Conservation (phyloP, 1,140 invertebrate genomes). For the Zaprionus capensis region DNA sequence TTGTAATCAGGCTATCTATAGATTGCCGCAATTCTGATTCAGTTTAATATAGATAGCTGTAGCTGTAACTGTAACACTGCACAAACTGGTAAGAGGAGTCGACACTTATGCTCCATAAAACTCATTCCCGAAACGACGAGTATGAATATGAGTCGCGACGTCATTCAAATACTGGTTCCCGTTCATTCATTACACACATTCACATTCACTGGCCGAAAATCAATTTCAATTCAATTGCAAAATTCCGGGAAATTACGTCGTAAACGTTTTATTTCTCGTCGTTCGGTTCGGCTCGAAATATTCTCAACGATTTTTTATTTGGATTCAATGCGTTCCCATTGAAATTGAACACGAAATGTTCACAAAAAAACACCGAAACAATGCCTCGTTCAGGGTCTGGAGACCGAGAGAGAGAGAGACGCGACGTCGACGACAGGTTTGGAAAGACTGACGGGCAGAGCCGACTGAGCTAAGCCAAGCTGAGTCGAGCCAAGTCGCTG, state of each 20-base stretch:
- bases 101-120: conserved; percentile 44
- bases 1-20: conserved; percentile 13
- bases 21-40: conserved; percentile 32
- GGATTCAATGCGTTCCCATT: conserved; percentile 39
- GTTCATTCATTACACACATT: conserved; percentile 37
- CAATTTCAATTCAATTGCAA: conserved; percentile 76
- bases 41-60: conserved; percentile 29
- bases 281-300: conserved; percentile 15
- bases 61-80: conserved; percentile 33
- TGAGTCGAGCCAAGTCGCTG: conserved; percentile 37
- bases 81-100: conserved; percentile 46
- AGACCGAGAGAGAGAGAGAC: conserved; percentile 25
- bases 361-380: conserved; percentile 32
- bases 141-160: conserved; percentile 37
- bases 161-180: conserved; percentile 47
- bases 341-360: conserved; percentile 46
- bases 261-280: conserved; percentile 9
- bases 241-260: conserved; percentile 72
- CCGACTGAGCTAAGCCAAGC: conserved; percentile 36
- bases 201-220: conserved; percentile 48
- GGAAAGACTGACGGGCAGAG: conserved; percentile 58
- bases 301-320: conserved; percentile 43
- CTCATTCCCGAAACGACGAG: conserved; percentile 25
- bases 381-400: conserved; percentile 45
- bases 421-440: conserved; percentile 70